Evolutionary conservation across 1,140 invertebrate genomes (phyloP).

Genomic region (Cardiocondyla obscurior): DNA sequence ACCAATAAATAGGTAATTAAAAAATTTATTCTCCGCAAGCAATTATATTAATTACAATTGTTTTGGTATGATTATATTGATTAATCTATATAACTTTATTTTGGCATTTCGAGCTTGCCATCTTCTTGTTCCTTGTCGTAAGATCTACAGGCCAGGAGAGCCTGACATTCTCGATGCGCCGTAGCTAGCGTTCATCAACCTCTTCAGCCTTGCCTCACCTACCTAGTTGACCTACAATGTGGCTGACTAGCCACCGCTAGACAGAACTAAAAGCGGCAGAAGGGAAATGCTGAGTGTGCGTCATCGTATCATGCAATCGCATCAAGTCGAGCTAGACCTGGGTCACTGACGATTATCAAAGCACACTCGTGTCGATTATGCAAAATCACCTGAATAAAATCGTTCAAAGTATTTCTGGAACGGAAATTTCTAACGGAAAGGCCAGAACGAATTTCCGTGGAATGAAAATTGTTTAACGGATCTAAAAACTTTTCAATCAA

Average conservation of each 20-base stretch:
- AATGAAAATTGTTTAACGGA: background rate
- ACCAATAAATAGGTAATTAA: background rate
- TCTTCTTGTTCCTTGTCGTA: background rate
- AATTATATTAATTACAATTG: background rate
- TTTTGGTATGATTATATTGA: background rate
- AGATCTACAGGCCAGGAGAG: background rate
- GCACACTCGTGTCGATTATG: background rate
- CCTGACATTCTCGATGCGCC: background rate
- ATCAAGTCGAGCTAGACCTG: conserved; percentile 30
- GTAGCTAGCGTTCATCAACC: conserved; percentile 58
- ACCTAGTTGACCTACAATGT: conserved; percentile 64
- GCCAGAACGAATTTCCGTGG: background rate
- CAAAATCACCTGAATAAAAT: background rate
- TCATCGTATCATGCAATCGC: conserved; percentile 20
- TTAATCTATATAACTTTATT: background rate
- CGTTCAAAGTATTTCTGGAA: background rate
- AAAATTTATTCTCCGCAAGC: background rate
- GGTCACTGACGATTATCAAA: background rate
- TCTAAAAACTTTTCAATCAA: background rate
- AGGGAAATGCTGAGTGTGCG: background rate
- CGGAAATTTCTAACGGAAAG: background rate
- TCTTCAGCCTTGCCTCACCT: conserved; percentile 24
- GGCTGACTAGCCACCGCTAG: conserved; percentile 38
- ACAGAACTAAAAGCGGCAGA: conserved; percentile 3
- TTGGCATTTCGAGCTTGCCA: background rate